Evolutionary conservation across 2,797 vertebrate genomes (phyloP).

Genomic region (Pagetopsis macropterus): DNA sequence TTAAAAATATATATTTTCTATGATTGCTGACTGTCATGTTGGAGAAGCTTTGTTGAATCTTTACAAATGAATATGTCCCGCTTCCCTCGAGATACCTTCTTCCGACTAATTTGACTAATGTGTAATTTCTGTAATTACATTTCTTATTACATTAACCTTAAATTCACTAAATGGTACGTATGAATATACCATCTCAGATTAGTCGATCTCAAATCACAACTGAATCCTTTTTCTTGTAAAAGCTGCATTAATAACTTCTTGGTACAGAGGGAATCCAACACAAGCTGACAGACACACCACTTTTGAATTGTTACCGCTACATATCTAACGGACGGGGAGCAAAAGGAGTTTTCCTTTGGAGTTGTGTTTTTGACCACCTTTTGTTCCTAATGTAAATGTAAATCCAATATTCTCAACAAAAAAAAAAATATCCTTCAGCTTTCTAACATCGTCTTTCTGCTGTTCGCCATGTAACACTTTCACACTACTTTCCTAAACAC

Average conservation of each 20-base stretch:
- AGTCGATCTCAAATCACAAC: background rate
- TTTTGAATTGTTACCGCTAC: background rate
- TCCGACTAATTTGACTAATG: background rate
- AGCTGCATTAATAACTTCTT: background rate
- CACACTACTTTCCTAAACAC: background rate
- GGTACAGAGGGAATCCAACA: background rate
- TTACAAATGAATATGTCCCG: background rate
- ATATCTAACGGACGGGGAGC: background rate
- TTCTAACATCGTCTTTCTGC: background rate
- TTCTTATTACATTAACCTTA: background rate
- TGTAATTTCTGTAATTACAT: background rate
- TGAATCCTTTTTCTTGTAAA: background rate
- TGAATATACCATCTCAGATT: background rate
- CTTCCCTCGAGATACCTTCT: background rate
- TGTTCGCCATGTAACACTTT: background rate
- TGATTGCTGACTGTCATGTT: background rate
- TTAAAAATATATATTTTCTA: background rate
- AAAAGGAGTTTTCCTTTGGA: background rate
- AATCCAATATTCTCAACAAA: too few species aligned
- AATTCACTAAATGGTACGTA: background rate
- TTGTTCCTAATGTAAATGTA: too few species aligned
- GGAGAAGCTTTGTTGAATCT: background rate
- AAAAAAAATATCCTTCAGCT: background rate
- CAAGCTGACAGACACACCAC: conserved; percentile 1
- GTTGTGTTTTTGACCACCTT: too few species aligned